These are phyloP conservation scores for Enteromius unitaeniatus DNA, from an alignment of 2,797 vertebrate species.

Conservation along the genomic window DNA sequence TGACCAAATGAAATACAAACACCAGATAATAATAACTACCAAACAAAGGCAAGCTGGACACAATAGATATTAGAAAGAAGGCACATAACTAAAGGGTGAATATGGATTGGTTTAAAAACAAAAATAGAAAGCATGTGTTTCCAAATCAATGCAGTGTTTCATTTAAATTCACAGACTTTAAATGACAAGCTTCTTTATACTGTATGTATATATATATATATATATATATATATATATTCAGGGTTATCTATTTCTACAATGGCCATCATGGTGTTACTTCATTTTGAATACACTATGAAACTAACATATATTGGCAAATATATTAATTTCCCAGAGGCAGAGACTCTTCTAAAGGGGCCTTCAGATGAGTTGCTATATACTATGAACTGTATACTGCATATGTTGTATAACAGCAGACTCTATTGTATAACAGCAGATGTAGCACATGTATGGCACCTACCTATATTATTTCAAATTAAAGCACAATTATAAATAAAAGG, in stretches of 20 bases:
- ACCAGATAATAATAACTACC: not conserved
- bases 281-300: not conserved
- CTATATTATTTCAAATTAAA: too few species aligned
- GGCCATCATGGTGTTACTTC: not conserved
- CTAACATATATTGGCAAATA: not conserved
- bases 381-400: not conserved
- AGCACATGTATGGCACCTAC: too few species aligned
- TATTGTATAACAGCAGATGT: not conserved
- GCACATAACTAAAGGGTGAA: not conserved
- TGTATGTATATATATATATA: too few species aligned
- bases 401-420: too few species aligned
- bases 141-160: not conserved
- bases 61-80: not conserved
- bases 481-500: too few species aligned
- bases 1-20: not conserved
- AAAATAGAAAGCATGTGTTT: not conserved
- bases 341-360: not conserved
- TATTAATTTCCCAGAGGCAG: not conserved
- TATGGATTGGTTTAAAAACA: not conserved
- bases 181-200: not conserved
- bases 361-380: not conserved
- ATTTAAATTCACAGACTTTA: not conserved
- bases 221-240: not conserved
- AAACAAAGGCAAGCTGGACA: not conserved
- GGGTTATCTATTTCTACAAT: not conserved